Evolutionary conservation across 2,888 invertebrate species (phyloP).

Genomic region (Parnassius orleans): DNA sequence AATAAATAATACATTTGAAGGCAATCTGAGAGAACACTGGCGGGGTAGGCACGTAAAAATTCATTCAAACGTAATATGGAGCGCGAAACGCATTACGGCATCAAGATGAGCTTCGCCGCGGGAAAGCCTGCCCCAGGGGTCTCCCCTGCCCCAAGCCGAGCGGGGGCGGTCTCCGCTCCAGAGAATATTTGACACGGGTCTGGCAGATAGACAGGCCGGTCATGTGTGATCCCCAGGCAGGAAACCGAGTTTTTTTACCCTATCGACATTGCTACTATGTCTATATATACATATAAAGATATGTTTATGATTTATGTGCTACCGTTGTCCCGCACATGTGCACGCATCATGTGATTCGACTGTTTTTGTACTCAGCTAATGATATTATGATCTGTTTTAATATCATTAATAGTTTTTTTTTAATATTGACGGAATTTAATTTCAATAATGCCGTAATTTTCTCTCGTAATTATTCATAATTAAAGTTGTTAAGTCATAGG

Average conservation of each 20-base stretch:
- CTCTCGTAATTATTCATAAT: conserved; percentile 39
- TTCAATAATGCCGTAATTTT: conserved; percentile 44
- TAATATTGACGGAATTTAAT: conserved; percentile 45
- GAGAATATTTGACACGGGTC: conserved; percentile 82
- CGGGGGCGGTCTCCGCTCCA: conserved; percentile 77
- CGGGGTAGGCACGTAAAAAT: conserved; percentile 60
- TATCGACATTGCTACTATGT: conserved; percentile 67
- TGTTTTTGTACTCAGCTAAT: conserved; percentile 63
- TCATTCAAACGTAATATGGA: conserved; percentile 70
- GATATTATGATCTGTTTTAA: conserved; percentile 47
- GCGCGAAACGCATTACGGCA: conserved; percentile 76
- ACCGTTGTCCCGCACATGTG: conserved; percentile 70
- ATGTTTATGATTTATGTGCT: conserved; percentile 75
- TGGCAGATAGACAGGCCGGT: conserved; percentile 81
- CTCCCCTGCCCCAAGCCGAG: conserved; percentile 56
- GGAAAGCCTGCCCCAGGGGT: conserved; percentile 77
- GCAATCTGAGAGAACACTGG: conserved; percentile 31
- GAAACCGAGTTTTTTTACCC: conserved; percentile 77
- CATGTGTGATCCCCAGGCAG: conserved; percentile 80
- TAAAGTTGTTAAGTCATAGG: conserved; percentile 23
- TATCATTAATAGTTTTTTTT: conserved; percentile 56
- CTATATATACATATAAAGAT: conserved; percentile 61
- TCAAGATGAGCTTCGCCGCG: conserved; percentile 80
- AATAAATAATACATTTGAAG: conserved; percentile 26
- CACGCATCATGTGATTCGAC: conserved; percentile 61